Conservation (phyloP, 2,113 vertebrate genomes). For the Narcine bancroftii region DNA sequence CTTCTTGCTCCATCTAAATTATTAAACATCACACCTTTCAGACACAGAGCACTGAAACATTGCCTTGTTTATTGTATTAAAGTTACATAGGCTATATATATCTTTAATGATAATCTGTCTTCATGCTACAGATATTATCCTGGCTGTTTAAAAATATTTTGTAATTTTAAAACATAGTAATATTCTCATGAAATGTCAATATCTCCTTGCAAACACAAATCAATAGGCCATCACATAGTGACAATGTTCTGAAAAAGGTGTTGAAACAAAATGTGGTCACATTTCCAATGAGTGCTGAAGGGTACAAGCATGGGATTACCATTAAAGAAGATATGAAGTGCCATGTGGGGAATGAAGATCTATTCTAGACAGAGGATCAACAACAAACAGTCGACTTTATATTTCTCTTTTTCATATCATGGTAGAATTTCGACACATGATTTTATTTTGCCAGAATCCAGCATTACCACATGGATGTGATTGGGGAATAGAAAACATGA, state of each 20-base stretch:
- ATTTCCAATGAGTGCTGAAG: neutral
- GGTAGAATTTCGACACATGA: neutral
- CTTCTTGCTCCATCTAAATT: constrained; percentile 75
- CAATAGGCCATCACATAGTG: neutral
- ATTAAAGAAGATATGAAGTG: neutral
- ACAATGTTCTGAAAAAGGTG: neutral
- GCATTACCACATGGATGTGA: neutral
- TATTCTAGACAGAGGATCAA: neutral
- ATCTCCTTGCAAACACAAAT: neutral
- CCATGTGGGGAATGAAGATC: neutral
- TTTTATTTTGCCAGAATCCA: neutral
- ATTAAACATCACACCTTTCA: constrained; percentile 63
- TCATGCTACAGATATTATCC: neutral
- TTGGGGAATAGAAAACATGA: neutral
- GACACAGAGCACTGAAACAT: constrained; percentile 44
- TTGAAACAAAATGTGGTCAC: neutral
- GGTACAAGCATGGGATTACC: neutral
- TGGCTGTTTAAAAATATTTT: neutral
- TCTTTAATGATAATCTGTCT: neutral
- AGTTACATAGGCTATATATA: neutral
- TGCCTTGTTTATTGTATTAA: constrained; percentile 31
- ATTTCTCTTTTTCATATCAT: neutral
- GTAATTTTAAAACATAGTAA: neutral
- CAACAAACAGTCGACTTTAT: neutral
- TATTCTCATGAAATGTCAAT: neutral